Evolutionary conservation across 2,797 vertebrate species (phyloP), one percentile per base, ranked within the genome.

Genomic region (Scleropages formosus): DNA sequence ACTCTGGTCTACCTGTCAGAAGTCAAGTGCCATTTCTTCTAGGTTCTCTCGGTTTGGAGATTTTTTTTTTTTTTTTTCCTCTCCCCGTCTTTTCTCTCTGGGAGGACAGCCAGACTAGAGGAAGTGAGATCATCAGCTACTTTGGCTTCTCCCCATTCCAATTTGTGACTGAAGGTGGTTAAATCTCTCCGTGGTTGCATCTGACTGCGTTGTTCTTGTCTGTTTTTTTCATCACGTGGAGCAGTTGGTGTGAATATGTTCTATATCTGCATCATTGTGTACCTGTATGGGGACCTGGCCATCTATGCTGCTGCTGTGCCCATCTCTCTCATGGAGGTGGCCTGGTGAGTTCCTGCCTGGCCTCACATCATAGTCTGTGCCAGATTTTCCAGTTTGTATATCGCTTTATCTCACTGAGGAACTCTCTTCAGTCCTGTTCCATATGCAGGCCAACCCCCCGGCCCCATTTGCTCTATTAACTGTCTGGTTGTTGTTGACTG

Each of bases 221-320:
- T 39, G 39, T 39, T 31, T 53, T 6, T n/a, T 24, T 51, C 22
- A 39, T 39, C 39, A 6, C 2, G 2, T 39, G 24, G 81, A 90
- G 15, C 91, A 99, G 97, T 98, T 76, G 97, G 97, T 0, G 94
- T 98, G 86, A 98, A 98, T 84, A 91, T 99, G 90, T 99, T 99
- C 91, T 99, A 99, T 88, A 94, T 98, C 92, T 99, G 97, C 91
- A 94, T 99, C 84, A 98, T 99, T 3, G 84, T 97, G 76, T 99
- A 99, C 85, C 94, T 99, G 83, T 99, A 99, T 0, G 98, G 97
- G 75, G 98, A 99, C 85, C 87, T 99, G 88, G 96, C 98, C 72
- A 99, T 99, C 90, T 99, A 99, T 0, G 98, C 98, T 0, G 96
- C 98, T 0, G 98, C 98, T 0, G 98, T 99, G 46, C 98, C 98